phyloP scores from a whole-genome alignment of 2,888 invertebrate species.

The Trachelus troglodyta region DNA sequence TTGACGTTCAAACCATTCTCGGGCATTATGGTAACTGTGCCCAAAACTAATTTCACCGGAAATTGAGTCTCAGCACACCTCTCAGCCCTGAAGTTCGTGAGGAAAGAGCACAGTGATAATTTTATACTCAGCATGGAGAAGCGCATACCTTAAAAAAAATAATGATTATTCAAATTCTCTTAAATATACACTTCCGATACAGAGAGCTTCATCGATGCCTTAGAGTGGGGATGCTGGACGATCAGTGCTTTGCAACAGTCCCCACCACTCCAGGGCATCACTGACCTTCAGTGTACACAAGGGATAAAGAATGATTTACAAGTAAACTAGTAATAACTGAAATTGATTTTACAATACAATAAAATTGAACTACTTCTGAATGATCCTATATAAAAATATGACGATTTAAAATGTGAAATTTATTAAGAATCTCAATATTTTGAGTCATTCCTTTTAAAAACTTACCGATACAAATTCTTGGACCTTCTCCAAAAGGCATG shows the following conservation, averaged over 20 bases:
- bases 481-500: constrained; percentile 65
- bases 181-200: not conserved
- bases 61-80: constrained; percentile 3
- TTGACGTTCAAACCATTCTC: not conserved
- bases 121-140: constrained; percentile 6
- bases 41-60: not conserved
- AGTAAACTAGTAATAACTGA: not conserved
- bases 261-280: not conserved
- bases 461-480: constrained; percentile 64
- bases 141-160: constrained; percentile 1
- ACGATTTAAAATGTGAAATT: no score
- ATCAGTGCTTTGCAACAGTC: not conserved
- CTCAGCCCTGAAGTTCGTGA: constrained; percentile 1
- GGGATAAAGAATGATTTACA: not conserved
- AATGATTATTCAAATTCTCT: not conserved
- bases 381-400: not conserved
- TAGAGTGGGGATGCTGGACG: not conserved
- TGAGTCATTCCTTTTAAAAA: not conserved
- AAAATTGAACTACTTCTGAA: not conserved
- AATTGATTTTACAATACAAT: not conserved
- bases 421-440: not conserved
- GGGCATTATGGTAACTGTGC: not conserved
- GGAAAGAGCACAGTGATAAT: not conserved
- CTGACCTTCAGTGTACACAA: no score
- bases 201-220: not conserved